These are phyloP conservation scores for Bombylius discolor DNA, from an alignment of 2,888 invertebrate genomes.

Conservation along the genomic window DNA sequence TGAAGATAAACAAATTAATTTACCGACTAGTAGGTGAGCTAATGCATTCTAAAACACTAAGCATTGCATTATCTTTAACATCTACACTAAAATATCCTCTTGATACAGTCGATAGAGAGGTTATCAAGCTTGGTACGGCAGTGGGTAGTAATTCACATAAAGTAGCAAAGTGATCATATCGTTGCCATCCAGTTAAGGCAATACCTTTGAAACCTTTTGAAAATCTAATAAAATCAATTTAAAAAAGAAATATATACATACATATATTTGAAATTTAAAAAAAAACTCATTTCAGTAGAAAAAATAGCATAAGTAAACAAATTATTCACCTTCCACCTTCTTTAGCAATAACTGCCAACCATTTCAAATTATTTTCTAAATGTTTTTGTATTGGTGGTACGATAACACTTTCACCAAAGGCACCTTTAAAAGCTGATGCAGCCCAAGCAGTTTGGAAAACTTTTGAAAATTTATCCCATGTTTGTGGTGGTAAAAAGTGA, in stretches of 20 bases:
- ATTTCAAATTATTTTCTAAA: slow-evolving; percentile 55
- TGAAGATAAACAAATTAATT: background rate
- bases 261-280: background rate
- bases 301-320: too few species aligned
- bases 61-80: slow-evolving; percentile 37
- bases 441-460: slow-evolving; percentile 59
- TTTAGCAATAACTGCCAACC: slow-evolving; percentile 52
- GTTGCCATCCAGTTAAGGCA: slow-evolving; percentile 34
- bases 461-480: slow-evolving; percentile 55
- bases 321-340: slow-evolving; percentile 38
- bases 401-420: slow-evolving; percentile 56
- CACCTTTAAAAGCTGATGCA: slow-evolving; percentile 63
- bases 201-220: slow-evolving; percentile 32
- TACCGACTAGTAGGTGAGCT: slow-evolving; percentile 31
- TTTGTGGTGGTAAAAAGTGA: slow-evolving; percentile 39
- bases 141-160: slow-evolving; percentile 55
- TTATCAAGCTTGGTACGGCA: slow-evolving; percentile 49
- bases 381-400: slow-evolving; percentile 54
- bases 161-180: slow-evolving; percentile 58
- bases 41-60: slow-evolving; percentile 44
- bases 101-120: slow-evolving; percentile 44
- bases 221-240: slow-evolving; percentile 21
- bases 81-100: slow-evolving; percentile 47
- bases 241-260: background rate
- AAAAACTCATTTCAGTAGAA: too few species aligned